phyloP scores from a whole-genome alignment of 2,888 invertebrate genomes.

The Drosophila incognita region DNA sequence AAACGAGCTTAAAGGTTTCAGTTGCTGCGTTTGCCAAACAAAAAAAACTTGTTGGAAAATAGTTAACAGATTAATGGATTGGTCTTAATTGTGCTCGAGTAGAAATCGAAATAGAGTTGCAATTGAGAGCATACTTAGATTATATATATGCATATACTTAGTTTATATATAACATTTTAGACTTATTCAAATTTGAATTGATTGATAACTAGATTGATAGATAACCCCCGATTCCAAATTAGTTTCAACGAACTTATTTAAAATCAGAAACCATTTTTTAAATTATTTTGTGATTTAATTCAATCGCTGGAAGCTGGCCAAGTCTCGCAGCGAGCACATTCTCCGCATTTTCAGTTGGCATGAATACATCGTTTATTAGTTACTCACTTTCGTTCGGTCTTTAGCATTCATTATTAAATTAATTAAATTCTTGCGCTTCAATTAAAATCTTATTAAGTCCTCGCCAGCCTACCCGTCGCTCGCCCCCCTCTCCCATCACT shows the following conservation, averaged over 20 bases:
- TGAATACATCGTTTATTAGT: slow-evolving; percentile 30
- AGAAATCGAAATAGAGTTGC: background rate
- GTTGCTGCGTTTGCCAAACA: slow-evolving; percentile 19
- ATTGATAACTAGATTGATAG: background rate
- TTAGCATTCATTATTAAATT: slow-evolving; percentile 70
- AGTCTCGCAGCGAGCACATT: background rate
- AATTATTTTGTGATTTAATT: background rate
- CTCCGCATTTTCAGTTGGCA: slow-evolving; percentile 4
- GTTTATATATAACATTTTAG: background rate
- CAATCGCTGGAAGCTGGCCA: background rate
- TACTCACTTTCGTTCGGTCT: slow-evolving; percentile 33
- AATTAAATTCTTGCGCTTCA: slow-evolving; percentile 82
- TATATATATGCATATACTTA: rapidly evolving
- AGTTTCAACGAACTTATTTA: background rate
- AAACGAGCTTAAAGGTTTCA: slow-evolving; percentile 29
- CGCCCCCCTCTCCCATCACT: no score
- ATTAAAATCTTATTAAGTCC: slow-evolving; percentile 82
- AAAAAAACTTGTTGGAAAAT: background rate
- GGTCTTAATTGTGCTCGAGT: background rate
- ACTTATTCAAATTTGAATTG: background rate
- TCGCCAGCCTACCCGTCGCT: slow-evolving; percentile 43
- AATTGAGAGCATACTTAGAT: background rate
- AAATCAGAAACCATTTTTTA: background rate
- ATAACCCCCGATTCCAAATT: no score
- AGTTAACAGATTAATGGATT: background rate